Conservation (phyloP, 2,113 vertebrate species). For the Arizona elegans region DNA sequence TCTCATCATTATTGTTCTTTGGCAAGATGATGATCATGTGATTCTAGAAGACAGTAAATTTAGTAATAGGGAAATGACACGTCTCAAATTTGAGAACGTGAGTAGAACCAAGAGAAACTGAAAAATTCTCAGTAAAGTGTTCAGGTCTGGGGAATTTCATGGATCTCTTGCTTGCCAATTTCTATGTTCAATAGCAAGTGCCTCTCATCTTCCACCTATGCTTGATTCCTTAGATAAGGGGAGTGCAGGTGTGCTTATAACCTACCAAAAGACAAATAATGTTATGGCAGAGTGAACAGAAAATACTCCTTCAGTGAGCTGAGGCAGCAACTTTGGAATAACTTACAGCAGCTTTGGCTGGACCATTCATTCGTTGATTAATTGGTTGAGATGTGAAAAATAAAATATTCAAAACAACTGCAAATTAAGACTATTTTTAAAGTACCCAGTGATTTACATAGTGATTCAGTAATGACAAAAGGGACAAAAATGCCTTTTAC, state of each 20-base stretch:
- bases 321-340: neutral
- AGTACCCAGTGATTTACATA: neutral
- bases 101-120: neutral
- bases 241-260: neutral
- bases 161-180: neutral
- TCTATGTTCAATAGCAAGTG: neutral
- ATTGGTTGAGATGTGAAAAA: neutral
- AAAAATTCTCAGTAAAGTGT: neutral
- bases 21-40: neutral
- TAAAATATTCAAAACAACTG: neutral
- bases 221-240: neutral
- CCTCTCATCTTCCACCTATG: neutral
- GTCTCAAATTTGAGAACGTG: neutral
- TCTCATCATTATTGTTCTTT: neutral
- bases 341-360: neutral
- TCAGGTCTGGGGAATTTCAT: neutral
- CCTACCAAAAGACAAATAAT: neutral
- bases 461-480: neutral
- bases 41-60: neutral
- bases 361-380: fast-evolving
- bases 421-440: neutral
- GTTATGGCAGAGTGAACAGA: neutral
- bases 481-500: neutral
- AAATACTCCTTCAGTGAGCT: neutral
- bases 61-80: neutral